These are phyloP conservation scores for Cryptoprocta ferox DNA, from an alignment of 2,797 vertebrate genomes.

Conservation along the genomic window DNA sequence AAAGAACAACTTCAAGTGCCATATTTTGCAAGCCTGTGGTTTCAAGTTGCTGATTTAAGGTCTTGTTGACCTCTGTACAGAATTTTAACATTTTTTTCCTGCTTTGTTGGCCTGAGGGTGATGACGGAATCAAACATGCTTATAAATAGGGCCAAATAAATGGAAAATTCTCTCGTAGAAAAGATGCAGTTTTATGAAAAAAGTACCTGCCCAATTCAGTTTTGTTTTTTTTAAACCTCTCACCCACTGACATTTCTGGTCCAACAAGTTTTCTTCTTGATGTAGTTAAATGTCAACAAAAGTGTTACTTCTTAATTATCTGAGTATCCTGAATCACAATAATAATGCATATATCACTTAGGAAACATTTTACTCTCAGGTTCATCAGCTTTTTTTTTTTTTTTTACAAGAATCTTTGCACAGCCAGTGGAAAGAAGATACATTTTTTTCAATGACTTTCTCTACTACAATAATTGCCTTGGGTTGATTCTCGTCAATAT, in stretches of 20 bases:
- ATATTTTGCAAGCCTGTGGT: constrained; percentile 76
- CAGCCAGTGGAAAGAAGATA: constrained; percentile 1
- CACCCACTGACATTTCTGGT: constrained; percentile 66
- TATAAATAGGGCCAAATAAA: constrained; percentile 65
- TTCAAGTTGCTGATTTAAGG: constrained; percentile 84
- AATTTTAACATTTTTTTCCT: constrained; percentile 79
- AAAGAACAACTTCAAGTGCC: constrained; percentile 79
- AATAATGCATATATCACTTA: constrained; percentile 17
- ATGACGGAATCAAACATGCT: constrained; percentile 63
- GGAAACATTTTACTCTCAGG: constrained; percentile 46
- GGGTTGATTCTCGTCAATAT: not conserved
- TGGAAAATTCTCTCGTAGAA: constrained; percentile 49
- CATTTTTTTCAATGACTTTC: not conserved
- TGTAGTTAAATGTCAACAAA: constrained; percentile 56
- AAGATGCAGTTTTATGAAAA: constrained; percentile 47
- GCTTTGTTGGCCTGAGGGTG: constrained; percentile 72
- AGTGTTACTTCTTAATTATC: constrained; percentile 56
- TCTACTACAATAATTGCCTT: not conserved
- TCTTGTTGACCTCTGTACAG: constrained; percentile 84
- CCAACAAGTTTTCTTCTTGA: constrained; percentile 70
- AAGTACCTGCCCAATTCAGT: constrained; percentile 52
- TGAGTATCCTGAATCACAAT: constrained; percentile 49
- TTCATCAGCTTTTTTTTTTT: not conserved
- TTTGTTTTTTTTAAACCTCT: constrained; percentile 49
- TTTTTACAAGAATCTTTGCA: constrained; percentile 48